Conservation (phyloP, 2,888 invertebrate species). For the Ophioninae sp. region DNA sequence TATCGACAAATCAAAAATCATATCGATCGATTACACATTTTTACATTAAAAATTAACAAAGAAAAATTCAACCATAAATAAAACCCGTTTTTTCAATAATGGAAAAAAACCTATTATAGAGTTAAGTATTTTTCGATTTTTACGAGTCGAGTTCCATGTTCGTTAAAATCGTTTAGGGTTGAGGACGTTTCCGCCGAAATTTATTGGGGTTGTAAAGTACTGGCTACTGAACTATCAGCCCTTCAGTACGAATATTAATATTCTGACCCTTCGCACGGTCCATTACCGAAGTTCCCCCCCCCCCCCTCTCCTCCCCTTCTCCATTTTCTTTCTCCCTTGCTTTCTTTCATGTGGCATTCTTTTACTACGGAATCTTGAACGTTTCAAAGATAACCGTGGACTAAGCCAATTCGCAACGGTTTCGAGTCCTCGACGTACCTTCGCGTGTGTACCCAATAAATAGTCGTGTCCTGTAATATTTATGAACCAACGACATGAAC, state of each 20-base stretch:
- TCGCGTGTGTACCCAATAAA: not conserved
- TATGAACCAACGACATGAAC: not conserved
- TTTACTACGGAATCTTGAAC: not conserved
- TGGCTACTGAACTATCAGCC: not conserved
- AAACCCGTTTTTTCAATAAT: too few species aligned
- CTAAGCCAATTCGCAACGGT: constrained; percentile 3
- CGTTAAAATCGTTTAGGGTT: too few species aligned
- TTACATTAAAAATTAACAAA: too few species aligned
- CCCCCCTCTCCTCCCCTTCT: not conserved
- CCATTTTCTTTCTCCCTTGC: not conserved
- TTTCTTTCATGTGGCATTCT: not conserved
- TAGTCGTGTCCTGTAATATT: not conserved
- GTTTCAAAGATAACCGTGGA: not conserved
- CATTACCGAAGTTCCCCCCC: not conserved
- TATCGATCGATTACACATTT: too few species aligned
- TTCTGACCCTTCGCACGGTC: not conserved
- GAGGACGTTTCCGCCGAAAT: not conserved
- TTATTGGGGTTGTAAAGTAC: not conserved
- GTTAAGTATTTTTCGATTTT: not conserved
- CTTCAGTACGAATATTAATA: not conserved
- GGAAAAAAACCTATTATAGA: not conserved
- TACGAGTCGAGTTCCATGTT: not conserved
- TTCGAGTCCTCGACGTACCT: not conserved
- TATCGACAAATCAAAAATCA: too few species aligned
- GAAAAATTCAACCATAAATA: too few species aligned